Evolutionary conservation across 2,888 invertebrate species (phyloP).

Genomic region (Acanthacorydalis orientalis): DNA sequence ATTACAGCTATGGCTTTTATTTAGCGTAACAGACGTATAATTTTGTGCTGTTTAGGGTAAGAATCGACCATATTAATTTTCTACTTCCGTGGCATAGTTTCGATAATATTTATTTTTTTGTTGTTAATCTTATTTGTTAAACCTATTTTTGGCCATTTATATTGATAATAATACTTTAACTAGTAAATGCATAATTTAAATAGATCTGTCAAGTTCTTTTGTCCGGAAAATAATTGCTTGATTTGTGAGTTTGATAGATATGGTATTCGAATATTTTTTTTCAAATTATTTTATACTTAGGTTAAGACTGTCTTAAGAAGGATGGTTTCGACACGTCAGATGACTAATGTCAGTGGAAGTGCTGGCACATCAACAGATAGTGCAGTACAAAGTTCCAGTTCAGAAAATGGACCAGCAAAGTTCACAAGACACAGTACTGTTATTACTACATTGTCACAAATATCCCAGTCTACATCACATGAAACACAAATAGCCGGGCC

Average conservation of each 20-base stretch:
- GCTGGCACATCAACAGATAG: constrained; percentile 17
- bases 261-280: too few species aligned
- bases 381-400: constrained; percentile 19
- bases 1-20: too few species aligned
- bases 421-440: constrained; percentile 18
- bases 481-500: constrained; percentile 5
- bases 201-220: not conserved
- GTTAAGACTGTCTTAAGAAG: constrained; percentile 10
- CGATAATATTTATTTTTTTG: not conserved
- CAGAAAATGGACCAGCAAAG: constrained; percentile 18
- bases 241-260: too few species aligned
- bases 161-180: not conserved
- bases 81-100: constrained; percentile 4
- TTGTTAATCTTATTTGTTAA: too few species aligned
- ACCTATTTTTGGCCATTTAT: too few species aligned
- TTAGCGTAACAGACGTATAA: constrained; percentile 2
- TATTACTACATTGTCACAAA: not conserved
- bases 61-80: constrained; percentile 5
- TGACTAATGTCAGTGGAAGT: constrained; percentile 24
- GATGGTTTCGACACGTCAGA: constrained; percentile 38
- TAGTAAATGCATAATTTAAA: not conserved
- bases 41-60: constrained; percentile 2
- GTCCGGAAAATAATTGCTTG: not conserved
- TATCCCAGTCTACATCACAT: not conserved
- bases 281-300: not conserved